Evolutionary conservation across 2,113 vertebrate species (phyloP).

Genomic region (Trematocara zebra): DNA sequence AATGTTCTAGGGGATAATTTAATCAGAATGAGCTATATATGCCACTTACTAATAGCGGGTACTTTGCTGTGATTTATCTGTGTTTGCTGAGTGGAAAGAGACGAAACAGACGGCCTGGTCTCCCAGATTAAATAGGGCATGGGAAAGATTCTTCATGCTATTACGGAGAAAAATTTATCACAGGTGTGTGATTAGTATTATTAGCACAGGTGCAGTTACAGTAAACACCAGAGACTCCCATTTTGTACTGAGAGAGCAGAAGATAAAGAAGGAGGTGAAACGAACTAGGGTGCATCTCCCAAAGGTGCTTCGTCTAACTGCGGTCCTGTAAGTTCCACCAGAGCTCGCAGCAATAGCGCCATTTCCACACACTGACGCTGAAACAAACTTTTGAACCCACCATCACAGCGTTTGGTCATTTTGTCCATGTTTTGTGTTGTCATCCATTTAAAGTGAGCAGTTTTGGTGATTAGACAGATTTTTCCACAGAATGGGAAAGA

Average conservation of each 20-base stretch:
- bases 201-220: slow-evolving; percentile 72
- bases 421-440: not conserved
- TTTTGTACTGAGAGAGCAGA: slow-evolving; percentile 39
- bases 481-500: not conserved
- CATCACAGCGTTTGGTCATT: not conserved
- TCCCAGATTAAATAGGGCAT: slow-evolving; percentile 64
- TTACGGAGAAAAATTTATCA: slow-evolving; percentile 63
- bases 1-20: slow-evolving; percentile 60
- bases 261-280: slow-evolving; percentile 51
- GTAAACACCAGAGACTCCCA: slow-evolving; percentile 64
- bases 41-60: slow-evolving; percentile 71
- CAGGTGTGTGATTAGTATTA: slow-evolving; percentile 67
- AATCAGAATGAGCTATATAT: slow-evolving; percentile 72
- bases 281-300: slow-evolving; percentile 41
- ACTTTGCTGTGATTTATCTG: slow-evolving; percentile 74
- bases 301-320: slow-evolving; percentile 35
- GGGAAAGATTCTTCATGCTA: slow-evolving; percentile 59
- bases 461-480: not conserved
- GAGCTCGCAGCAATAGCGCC: not conserved
- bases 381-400: not conserved
- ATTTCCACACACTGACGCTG: not conserved
- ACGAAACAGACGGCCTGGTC: slow-evolving; percentile 60
- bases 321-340: not conserved
- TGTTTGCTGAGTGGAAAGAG: slow-evolving; percentile 68
- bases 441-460: not conserved